Evolutionary conservation across 37 sponge, comb jelly and placozoan species (phyloP).

Genomic region (Ephydatia muelleri): DNA sequence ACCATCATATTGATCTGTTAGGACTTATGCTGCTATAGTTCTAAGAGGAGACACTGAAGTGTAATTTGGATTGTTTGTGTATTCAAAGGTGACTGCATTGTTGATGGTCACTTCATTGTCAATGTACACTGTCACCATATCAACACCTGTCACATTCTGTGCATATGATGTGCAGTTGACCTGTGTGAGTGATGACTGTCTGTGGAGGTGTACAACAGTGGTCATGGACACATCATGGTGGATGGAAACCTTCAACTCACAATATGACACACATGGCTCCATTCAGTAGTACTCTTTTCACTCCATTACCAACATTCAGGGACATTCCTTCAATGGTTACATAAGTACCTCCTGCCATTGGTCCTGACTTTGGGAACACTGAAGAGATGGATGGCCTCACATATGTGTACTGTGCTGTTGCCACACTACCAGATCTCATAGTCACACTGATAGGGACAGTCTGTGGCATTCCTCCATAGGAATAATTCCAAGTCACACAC

Average conservation of each 20-base stretch:
- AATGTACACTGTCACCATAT: constrained; percentile 24
- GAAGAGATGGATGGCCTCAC: constrained; percentile 24
- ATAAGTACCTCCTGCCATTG: constrained; percentile 69
- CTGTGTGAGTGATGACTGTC: constrained; percentile 11
- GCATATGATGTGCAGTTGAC: neutral
- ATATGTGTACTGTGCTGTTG: constrained; percentile 7
- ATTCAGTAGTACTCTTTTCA: constrained; percentile 27
- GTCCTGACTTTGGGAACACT: constrained; percentile 72
- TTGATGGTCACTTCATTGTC: constrained; percentile 4
- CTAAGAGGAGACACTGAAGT: constrained; percentile 16
- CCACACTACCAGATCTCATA: neutral
- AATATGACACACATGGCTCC: neutral
- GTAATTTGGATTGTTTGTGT: constrained; percentile 38
- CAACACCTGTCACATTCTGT: neutral
- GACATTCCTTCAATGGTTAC: constrained; percentile 55
- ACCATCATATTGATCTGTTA: neutral
- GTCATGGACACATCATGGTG: neutral
- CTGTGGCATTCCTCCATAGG: neutral
- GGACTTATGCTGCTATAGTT: constrained; percentile 46
- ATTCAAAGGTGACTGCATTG: constrained; percentile 30
- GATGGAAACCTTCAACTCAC: constrained; percentile 15
- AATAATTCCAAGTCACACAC: constrained; percentile 25
- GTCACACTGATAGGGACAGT: neutral
- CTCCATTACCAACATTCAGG: constrained; percentile 65
- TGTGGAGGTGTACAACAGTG: neutral